Conservation (phyloP, 2,888 invertebrate species). For the Hydropsyche betteni region DNA sequence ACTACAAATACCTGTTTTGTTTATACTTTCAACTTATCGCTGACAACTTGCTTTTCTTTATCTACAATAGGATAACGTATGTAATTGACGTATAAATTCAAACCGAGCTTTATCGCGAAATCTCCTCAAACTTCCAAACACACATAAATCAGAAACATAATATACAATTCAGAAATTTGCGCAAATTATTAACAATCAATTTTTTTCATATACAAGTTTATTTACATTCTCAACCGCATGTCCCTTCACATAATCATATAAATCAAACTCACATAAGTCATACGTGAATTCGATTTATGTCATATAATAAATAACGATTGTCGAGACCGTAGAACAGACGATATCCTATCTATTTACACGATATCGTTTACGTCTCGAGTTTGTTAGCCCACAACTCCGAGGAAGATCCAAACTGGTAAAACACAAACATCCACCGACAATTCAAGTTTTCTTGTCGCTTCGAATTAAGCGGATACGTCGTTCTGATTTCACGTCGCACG, state of each 20-base stretch:
- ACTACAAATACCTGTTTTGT: slow-evolving; percentile 11
- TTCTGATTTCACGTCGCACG: slow-evolving; percentile 5
- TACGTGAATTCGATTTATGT: no score
- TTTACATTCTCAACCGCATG: background rate
- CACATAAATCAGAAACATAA: no score
- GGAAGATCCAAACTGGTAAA: slow-evolving; percentile 7
- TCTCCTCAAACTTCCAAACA: no score
- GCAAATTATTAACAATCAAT: background rate
- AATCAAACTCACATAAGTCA: no score
- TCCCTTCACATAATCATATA: background rate
- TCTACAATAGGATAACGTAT: slow-evolving; percentile 1
- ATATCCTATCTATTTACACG: no score
- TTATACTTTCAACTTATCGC: slow-evolving; percentile 7
- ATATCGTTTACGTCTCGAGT: no score
- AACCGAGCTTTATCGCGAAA: no score
- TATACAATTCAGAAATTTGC: background rate
- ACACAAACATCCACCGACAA: slow-evolving; percentile 6
- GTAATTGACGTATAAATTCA: background rate
- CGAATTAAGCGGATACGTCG: slow-evolving; percentile 5
- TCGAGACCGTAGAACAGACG: no score
- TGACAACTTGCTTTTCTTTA: slow-evolving; percentile 1
- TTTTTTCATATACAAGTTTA: no score
- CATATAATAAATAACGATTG: no score
- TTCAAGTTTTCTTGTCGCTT: slow-evolving; percentile 18
- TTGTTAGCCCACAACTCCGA: no score